Evolutionary conservation across 30 jellyfish, hydroid and myxozoan genomes (phyloP).

Genomic region (Hydractinia echinata): DNA sequence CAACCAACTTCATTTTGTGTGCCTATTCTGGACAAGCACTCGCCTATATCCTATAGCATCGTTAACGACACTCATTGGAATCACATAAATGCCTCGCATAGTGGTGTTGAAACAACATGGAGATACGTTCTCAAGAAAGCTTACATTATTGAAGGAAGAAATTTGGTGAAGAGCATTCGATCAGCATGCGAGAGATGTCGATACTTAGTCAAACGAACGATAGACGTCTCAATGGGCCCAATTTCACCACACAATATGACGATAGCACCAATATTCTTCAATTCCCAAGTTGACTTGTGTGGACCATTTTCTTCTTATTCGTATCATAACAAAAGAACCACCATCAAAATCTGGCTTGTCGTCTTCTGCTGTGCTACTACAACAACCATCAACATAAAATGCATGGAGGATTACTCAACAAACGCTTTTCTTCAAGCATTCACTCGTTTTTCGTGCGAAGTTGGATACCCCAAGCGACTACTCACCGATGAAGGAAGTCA

Average conservation of each 20-base stretch:
- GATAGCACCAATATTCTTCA: background rate
- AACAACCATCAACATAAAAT: no score
- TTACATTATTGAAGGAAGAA: slow-evolving; percentile 24
- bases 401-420: slow-evolving; percentile 21
- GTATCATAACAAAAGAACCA: background rate
- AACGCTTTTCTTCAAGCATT: slow-evolving; percentile 10
- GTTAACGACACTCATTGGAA: background rate
- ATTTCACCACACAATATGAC: background rate
- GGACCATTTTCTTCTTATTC: slow-evolving; percentile 9
- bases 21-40: no score
- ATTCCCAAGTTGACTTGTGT: slow-evolving; percentile 13
- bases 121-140: slow-evolving; percentile 20
- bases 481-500: slow-evolving; percentile 23
- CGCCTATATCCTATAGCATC: no score
- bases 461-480: slow-evolving; percentile 13
- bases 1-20: no score
- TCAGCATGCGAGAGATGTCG: slow-evolving; percentile 22
- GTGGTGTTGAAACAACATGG: slow-evolving; percentile 10
- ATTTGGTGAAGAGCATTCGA: background rate
- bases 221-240: slow-evolving; percentile 16
- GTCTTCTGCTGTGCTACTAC: no score
- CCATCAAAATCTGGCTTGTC: background rate
- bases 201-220: slow-evolving; percentile 6
- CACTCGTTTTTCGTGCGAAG: slow-evolving; percentile 1
- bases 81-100: background rate